Percentiles rank a stretch among this genome's conserved stretches.
Evolutionary conservation across 2,888 invertebrate genomes (phyloP).

Genomic region (Amblyjoppa fuscipennis): DNA sequence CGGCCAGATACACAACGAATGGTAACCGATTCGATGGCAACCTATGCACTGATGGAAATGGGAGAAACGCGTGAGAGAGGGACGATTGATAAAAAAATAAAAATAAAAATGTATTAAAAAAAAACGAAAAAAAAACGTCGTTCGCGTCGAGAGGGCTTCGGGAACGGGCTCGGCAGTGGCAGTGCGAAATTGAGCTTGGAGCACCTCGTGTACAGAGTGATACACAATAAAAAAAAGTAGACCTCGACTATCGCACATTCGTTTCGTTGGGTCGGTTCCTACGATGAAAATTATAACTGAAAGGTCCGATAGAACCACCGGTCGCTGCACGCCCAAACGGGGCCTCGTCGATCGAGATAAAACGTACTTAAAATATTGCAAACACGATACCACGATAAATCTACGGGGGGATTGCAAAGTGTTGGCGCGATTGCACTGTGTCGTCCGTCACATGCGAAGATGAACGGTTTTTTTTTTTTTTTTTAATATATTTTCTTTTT

Average conservation of each 20-base stretch:
- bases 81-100: conserved; percentile 45
- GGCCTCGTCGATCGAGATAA: conserved; percentile 63
- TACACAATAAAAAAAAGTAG: conserved; percentile 35
- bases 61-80: conserved; percentile 43
- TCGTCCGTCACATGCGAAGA: conserved; percentile 45
- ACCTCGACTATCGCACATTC: neutral
- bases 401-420: conserved; percentile 62
- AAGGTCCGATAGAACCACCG: conserved; percentile 1
- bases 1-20: conserved; percentile 73
- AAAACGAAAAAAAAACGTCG: conserved; percentile 7
- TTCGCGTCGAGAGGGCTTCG: conserved; percentile 34
- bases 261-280: neutral
- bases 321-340: conserved; percentile 26
- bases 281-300: conserved; percentile 36
- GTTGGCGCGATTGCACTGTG: conserved; percentile 24
- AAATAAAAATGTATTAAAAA: neutral
- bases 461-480: conserved; percentile 49
- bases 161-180: conserved; percentile 52
- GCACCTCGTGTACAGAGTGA: conserved; percentile 33
- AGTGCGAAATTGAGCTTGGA: conserved; percentile 69
- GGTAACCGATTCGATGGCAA: conserved; percentile 58
- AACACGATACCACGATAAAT: conserved; percentile 68
- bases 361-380: conserved; percentile 70
- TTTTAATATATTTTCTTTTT: conserved; percentile 2
- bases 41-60: conserved; percentile 51